Evolutionary conservation across 1,140 invertebrate species (phyloP).

Genomic region (Hestina assimilis): DNA sequence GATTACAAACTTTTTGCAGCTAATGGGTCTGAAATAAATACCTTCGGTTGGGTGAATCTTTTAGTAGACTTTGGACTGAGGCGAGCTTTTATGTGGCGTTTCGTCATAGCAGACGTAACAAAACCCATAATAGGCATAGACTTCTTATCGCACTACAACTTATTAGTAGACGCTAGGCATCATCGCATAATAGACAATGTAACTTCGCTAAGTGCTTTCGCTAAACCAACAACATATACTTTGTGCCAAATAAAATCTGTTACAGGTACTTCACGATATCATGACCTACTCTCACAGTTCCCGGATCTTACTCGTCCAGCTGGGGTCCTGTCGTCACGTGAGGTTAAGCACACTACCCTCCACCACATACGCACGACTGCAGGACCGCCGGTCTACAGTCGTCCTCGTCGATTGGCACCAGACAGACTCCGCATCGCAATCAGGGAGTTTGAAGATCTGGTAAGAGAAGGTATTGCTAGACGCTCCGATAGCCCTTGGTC

Average conservation of each 20-base stretch:
- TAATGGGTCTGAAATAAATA: background rate
- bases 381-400: too few relatives aligned
- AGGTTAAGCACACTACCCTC: too few relatives aligned
- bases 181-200: slow-evolving; percentile 12
- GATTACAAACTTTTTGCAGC: background rate
- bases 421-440: too few relatives aligned
- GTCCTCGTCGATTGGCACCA: too few relatives aligned
- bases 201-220: background rate
- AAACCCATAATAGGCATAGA: slow-evolving; percentile 7
- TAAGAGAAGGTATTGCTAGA: too few relatives aligned
- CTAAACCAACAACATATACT: background rate
- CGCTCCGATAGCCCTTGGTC: too few relatives aligned
- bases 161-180: background rate
- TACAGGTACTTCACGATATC: slow-evolving; percentile 2
- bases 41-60: background rate
- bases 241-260: slow-evolving; percentile 14
- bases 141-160: background rate
- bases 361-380: too few relatives aligned
- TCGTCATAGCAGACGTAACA: background rate
- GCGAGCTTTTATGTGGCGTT: background rate
- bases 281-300: slow-evolving; percentile 1
- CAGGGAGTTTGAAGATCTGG: too few relatives aligned
- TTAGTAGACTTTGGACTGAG: background rate
- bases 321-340: too few relatives aligned
- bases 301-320: slow-evolving; percentile 10